Evolutionary conservation across 1,140 invertebrate species (phyloP).

Genomic region (Atta cephalotes): DNA sequence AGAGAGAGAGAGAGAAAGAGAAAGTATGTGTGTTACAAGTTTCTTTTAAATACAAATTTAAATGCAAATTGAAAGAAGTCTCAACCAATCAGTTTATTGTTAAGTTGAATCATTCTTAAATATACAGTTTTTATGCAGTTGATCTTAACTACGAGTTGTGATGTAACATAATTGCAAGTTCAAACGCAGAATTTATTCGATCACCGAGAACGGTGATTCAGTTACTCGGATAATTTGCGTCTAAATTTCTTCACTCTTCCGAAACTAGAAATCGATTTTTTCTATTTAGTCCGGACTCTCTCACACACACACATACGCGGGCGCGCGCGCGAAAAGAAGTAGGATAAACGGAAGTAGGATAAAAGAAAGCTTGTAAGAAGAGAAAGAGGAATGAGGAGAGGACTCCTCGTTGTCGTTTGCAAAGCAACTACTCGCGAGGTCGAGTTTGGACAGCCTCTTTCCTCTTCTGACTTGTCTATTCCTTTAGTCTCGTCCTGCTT

Average conservation of each 20-base stretch:
- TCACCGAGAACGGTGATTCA: neutral
- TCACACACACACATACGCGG: neutral
- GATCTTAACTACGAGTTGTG: neutral
- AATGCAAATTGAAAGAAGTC: neutral
- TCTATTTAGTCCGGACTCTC: constrained; percentile 20
- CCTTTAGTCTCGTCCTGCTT: constrained; percentile 26
- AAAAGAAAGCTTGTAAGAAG: constrained; percentile 20
- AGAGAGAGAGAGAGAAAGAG: neutral
- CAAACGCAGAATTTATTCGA: constrained; percentile 1
- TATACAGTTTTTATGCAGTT: neutral
- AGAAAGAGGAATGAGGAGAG: neutral
- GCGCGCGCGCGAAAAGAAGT: neutral
- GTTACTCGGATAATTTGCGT: neutral
- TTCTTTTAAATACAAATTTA: neutral
- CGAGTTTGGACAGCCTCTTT: constrained; percentile 55
- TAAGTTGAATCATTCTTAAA: constrained; percentile 7
- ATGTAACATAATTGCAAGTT: neutral
- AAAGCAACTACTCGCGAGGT: constrained; percentile 48
- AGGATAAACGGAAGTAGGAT: constrained; percentile 1
- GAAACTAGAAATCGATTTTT: constrained; percentile 28
- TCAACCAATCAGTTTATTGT: neutral
- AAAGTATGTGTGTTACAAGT: neutral
- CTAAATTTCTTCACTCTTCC: neutral
- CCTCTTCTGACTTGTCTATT: constrained; percentile 5
- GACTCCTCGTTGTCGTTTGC: constrained; percentile 46